These are phyloP conservation scores for Acrossocheilus fasciatus DNA, from an alignment of 2,797 vertebrate species.

Conservation along the genomic window DNA sequence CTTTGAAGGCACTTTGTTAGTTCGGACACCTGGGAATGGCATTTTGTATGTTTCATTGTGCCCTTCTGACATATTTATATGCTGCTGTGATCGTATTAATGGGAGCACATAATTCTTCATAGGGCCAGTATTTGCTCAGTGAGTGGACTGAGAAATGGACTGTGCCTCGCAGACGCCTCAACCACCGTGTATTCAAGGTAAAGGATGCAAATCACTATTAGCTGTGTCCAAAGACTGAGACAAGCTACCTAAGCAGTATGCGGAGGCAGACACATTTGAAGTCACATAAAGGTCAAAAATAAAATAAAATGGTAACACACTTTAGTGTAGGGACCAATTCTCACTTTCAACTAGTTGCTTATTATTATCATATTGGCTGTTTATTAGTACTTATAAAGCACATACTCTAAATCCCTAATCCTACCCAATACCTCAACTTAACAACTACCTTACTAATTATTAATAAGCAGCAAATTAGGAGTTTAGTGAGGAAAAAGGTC, in stretches of 20 bases:
- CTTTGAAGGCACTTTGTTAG: conserved; percentile 40
- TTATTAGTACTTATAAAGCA: neutral
- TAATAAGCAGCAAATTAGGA: neutral
- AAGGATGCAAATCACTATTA: conserved; percentile 27
- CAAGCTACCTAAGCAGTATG: neutral
- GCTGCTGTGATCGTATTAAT: conserved; percentile 43
- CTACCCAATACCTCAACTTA: neutral
- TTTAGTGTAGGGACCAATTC: neutral
- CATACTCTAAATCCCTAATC: neutral
- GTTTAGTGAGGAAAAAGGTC: neutral
- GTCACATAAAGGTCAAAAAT: neutral
- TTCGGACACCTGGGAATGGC: conserved; percentile 42
- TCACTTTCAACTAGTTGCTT: neutral
- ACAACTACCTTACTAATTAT: neutral
- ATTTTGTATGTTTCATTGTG: conserved; percentile 44
- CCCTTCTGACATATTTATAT: conserved; percentile 49
- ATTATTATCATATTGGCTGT: neutral
- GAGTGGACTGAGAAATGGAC: conserved; percentile 34
- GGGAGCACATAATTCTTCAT: conserved; percentile 52
- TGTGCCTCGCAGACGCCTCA: neutral
- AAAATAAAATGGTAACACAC: neutral
- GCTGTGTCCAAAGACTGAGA: neutral
- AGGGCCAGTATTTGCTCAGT: conserved; percentile 11
- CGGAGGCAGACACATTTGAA: neutral
- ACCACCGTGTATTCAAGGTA: neutral